Percentiles rank a stretch among this genome's conserved stretches.
Evolutionary conservation across 1,140 invertebrate genomes (phyloP).

Genomic region (Cephus cinctus): DNA sequence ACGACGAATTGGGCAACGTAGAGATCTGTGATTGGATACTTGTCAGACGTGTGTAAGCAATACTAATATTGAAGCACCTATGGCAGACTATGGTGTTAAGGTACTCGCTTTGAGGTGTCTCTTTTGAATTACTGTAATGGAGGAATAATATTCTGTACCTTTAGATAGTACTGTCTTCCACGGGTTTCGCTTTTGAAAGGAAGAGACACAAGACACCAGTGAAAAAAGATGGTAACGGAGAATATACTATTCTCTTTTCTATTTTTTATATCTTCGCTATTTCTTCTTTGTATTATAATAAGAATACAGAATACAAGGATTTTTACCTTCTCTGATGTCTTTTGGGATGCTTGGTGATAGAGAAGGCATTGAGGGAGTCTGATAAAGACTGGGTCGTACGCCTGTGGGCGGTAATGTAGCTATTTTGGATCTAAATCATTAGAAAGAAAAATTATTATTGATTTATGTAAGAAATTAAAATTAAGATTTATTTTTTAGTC

Average conservation of each 20-base stretch:
- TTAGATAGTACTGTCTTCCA: conserved; percentile 52
- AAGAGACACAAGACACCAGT: conserved; percentile 26
- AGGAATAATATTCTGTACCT: conserved; percentile 45
- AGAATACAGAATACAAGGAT: too few relatives aligned
- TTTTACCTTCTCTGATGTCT: conserved; percentile 52
- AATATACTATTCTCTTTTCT: too few relatives aligned
- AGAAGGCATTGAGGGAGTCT: conserved; percentile 46
- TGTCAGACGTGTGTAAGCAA: too few relatives aligned
- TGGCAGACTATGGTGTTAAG: too few relatives aligned
- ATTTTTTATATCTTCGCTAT: too few relatives aligned
- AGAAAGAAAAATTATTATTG: conserved; percentile 2
- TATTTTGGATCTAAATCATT: conserved; percentile 45
- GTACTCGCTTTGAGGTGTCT: too few relatives aligned
- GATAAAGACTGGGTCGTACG: conserved; percentile 44
- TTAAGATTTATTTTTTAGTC: conserved; percentile 1
- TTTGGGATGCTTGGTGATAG: conserved; percentile 43
- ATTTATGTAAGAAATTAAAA: conserved; percentile 9
- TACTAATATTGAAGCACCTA: too few relatives aligned
- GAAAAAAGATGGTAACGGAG: background rate
- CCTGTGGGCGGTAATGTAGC: conserved; percentile 42
- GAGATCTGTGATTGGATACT: too few relatives aligned
- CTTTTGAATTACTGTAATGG: too few relatives aligned
- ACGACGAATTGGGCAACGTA: too few relatives aligned
- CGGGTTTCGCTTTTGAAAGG: conserved; percentile 48
- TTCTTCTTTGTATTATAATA: too few relatives aligned